Evolutionary conservation across 1,140 invertebrate genomes (phyloP).

Genomic region (Phymorhynchus buccinoides): DNA sequence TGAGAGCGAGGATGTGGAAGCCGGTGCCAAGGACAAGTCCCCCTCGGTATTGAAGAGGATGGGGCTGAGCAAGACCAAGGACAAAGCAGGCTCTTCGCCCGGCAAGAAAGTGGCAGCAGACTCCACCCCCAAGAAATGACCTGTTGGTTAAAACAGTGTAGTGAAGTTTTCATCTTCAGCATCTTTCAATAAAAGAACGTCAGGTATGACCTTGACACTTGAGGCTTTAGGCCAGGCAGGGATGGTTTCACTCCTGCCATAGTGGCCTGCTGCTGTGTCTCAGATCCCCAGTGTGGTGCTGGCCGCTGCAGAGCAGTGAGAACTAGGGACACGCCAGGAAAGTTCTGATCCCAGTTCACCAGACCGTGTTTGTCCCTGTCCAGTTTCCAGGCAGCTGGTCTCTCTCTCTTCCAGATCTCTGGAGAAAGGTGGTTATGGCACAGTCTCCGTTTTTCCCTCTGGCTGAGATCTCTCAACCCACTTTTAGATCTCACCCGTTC

Average conservation of each 20-base stretch:
- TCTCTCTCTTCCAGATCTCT: background rate
- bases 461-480: background rate
- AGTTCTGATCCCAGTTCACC: too few species aligned
- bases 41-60: conserved; percentile 38
- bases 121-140: background rate
- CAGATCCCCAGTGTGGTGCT: background rate
- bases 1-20: conserved; percentile 26
- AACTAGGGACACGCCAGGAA: background rate
- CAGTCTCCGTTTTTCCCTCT: background rate
- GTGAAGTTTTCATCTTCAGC: background rate
- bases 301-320: background rate
- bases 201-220: background rate
- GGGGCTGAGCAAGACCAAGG: conserved; percentile 29
- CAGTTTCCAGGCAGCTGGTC: background rate
- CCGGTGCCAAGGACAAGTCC: conserved; percentile 11
- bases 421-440: background rate
- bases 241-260: background rate
- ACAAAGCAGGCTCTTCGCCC: background rate
- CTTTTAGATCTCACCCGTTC: background rate
- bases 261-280: background rate
- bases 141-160: background rate
- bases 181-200: background rate
- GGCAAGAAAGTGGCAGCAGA: conserved; percentile 9
- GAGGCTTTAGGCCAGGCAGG: background rate
- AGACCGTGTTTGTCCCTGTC: too few species aligned